Conservation (phyloP, 1,140 invertebrate genomes). For the Aphaenogaster floridana region DNA sequence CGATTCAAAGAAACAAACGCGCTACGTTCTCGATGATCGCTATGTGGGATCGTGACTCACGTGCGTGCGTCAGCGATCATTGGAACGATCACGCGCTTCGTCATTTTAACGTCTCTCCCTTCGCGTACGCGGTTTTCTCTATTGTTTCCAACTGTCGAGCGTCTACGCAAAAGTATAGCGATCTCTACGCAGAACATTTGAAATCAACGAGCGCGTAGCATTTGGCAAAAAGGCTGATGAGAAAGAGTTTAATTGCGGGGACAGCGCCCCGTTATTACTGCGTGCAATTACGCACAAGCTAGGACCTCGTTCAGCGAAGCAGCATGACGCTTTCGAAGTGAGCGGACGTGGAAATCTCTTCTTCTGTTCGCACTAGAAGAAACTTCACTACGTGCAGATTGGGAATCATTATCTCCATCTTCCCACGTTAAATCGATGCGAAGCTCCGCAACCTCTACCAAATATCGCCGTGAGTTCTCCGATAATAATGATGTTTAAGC, state of each 20-base stretch:
- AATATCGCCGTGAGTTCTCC: constrained; percentile 53
- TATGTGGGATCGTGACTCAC: constrained; percentile 65
- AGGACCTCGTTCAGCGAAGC: constrained; percentile 11
- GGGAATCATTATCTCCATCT: constrained; percentile 71
- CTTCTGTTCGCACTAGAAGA: constrained; percentile 27
- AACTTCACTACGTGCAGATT: constrained; percentile 68
- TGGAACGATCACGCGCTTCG: constrained; percentile 42
- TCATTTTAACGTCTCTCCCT: constrained; percentile 48
- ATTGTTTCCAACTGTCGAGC: constrained; percentile 37
- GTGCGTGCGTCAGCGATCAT: constrained; percentile 44
- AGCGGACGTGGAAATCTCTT: constrained; percentile 34
- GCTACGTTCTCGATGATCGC: constrained; percentile 44
- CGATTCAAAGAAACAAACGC: constrained; percentile 57
- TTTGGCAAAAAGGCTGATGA: not conserved
- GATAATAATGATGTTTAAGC: constrained; percentile 59
- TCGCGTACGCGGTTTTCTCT: constrained; percentile 28
- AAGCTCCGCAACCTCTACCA: constrained; percentile 59
- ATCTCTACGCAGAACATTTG: not conserved
- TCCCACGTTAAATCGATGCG: constrained; percentile 75
- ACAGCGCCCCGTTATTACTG: constrained; percentile 23
- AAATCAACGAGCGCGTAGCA: not conserved
- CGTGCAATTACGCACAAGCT: not conserved
- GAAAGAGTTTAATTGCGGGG: constrained; percentile 46
- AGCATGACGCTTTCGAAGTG: not conserved
- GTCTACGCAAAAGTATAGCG: not conserved